Evolutionary conservation across 2,888 invertebrate species (phyloP), one percentile per base, ranked within the genome.

Genomic region (Leptinotarsa tumamoca): DNA sequence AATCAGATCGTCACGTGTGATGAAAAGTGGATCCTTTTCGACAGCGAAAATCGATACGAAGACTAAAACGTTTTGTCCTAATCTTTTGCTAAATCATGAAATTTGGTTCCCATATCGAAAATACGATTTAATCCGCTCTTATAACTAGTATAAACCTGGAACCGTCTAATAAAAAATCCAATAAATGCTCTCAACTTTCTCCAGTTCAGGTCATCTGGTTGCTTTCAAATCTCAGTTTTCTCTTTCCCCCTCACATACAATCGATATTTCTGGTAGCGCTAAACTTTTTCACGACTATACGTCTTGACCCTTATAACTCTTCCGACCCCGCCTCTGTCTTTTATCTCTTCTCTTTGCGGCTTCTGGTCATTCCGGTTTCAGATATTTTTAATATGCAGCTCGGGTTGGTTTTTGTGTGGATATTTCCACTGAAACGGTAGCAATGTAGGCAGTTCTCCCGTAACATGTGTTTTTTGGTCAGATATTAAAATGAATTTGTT

Each of bases 401-500:
- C 66, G 56, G 73, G 76, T 74, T 51, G 66, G 77, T 77, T 79
- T 76, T 79, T 79, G 72, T 70, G 56, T 52, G 51, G 67, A 72
- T 77, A 74, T 74, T 75, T 74, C 73, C 58, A 75, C 67, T 50
- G 68, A 58, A 73, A 76, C 78, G 71, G 78, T 78, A 78, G 78
- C 77, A 71, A 67, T 68, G 76, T 76, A 67, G 75, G 71, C 76
- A 73, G 73, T 68, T 77, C 69, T 68, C 18, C 68, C 54, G 77
- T 72, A 78, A 78, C 78, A 78, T 71, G 76, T 77, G 78, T 80
- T 81, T 77, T 75, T 79, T 75, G 79, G 77, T 77, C 75, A 78
- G 79, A 80, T 79, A 80, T 81, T 80, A 80, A 79, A 80, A 79
- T 72, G 74, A 78, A 79, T 81, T 80, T 80, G 79, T 80, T 80